phyloP scores from a whole-genome alignment of 2,888 invertebrate genomes.

The Leuctra nigra region DNA sequence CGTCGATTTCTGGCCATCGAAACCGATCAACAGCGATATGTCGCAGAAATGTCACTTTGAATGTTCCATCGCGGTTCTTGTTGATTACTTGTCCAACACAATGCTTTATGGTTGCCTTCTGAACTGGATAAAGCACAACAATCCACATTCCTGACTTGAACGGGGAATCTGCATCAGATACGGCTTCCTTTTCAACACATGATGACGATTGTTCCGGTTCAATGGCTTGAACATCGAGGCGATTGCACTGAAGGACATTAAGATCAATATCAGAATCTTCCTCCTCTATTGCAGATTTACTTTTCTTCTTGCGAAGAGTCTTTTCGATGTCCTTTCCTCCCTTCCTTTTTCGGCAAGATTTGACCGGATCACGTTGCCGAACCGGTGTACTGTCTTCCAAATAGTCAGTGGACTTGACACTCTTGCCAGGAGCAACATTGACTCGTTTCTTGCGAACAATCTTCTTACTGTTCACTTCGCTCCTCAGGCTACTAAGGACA shows the following conservation, averaged over 20 bases:
- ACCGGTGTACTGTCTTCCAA: neutral
- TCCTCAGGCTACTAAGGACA: neutral
- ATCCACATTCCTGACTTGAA: conserved; percentile 5
- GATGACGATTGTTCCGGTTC: too few relatives aligned
- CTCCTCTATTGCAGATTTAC: too few relatives aligned
- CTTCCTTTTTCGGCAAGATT: too few relatives aligned
- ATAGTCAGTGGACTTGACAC: neutral
- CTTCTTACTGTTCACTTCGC: neutral
- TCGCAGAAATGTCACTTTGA: neutral
- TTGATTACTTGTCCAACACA: conserved; percentile 2
- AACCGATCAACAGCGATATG: conserved; percentile 4
- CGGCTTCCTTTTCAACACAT: too few relatives aligned
- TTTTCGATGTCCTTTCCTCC: too few relatives aligned
- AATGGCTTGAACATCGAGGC: too few relatives aligned
- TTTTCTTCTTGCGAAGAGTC: too few relatives aligned
- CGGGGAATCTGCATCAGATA: too few relatives aligned
- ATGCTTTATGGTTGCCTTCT: neutral
- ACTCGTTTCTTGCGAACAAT: neutral
- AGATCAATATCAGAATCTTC: too few relatives aligned
- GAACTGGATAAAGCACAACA: neutral
- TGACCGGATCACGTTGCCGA: too few relatives aligned
- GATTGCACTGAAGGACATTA: too few relatives aligned
- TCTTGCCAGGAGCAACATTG: conserved; percentile 14
- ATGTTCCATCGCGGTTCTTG: neutral
- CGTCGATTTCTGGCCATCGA: neutral